Conservation (phyloP, 1,140 invertebrate genomes). For the Holcopasites calliopsidis region DNA sequence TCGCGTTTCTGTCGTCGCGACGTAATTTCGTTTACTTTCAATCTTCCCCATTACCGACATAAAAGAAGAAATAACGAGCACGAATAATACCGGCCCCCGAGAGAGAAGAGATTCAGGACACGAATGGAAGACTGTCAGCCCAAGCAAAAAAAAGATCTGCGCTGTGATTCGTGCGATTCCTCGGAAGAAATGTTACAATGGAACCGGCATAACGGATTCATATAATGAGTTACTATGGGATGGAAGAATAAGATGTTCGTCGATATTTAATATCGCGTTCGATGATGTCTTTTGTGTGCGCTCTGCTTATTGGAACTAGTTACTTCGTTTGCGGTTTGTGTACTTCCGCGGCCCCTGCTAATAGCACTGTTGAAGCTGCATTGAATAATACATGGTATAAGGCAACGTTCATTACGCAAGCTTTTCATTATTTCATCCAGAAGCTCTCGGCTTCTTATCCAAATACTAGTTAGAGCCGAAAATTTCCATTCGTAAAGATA, state of each 20-base stretch:
- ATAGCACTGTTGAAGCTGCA: neutral
- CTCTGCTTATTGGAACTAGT: neutral
- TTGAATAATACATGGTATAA: neutral
- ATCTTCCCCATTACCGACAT: constrained; percentile 6
- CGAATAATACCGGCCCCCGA: neutral
- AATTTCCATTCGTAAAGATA: neutral
- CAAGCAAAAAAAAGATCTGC: neutral
- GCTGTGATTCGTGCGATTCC: neutral
- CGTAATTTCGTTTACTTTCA: constrained; percentile 31
- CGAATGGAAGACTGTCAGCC: neutral
- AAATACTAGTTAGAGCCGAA: neutral
- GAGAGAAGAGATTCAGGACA: neutral
- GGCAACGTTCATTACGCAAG: neutral
- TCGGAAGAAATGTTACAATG: neutral
- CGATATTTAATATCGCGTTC: constrained; percentile 3
- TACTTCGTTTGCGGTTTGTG: neutral
- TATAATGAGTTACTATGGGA: neutral
- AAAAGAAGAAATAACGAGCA: constrained; percentile 6
- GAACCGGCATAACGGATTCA: neutral
- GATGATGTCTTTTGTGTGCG: neutral
- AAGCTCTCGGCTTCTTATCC: neutral
- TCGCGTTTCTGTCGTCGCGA: neutral
- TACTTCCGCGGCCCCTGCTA: neutral
- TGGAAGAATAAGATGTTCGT: neutral
- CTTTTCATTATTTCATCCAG: neutral